These are phyloP conservation scores for Hemicentrotus pulcherrimus DNA, from an alignment of 35 echinoderm and acorn worm species.

Conservation along the genomic window DNA sequence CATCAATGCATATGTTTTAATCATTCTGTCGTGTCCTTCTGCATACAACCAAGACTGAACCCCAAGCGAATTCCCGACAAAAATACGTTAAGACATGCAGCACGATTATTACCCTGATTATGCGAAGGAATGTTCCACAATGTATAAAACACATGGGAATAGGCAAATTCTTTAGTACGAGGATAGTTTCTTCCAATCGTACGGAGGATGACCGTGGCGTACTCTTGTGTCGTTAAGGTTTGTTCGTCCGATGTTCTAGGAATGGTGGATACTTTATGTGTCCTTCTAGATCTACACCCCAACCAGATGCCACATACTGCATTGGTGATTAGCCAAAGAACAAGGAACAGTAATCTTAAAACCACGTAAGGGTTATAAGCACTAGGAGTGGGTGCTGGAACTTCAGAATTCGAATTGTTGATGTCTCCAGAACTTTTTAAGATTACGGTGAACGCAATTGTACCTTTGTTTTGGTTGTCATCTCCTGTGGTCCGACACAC, in stretches of 20 bases:
- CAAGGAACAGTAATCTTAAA: not conserved
- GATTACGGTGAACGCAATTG: not conserved
- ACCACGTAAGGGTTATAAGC: not conserved
- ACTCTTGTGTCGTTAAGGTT: no score
- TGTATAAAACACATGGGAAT: no score
- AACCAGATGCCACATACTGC: not conserved
- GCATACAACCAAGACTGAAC: no score
- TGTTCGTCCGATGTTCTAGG: no score
- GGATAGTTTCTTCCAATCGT: no score
- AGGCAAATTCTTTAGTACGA: no score
- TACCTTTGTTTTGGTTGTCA: not conserved
- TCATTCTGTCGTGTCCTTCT: not conserved
- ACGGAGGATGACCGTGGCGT: no score
- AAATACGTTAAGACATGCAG: not conserved
- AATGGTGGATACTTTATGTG: no score
- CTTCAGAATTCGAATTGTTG: not conserved
- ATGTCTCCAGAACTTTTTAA: not conserved
- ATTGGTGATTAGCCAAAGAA: not conserved
- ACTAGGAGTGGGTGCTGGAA: not conserved
- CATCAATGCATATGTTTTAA: no score
- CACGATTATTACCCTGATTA: not conserved
- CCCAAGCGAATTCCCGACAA: no score
- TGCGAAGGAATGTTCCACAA: not conserved
- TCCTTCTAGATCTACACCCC: no score
- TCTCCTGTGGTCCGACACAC: not conserved